phyloP scores from a whole-genome alignment of 2,113 vertebrate species.

The Cinclus mexicanus region DNA sequence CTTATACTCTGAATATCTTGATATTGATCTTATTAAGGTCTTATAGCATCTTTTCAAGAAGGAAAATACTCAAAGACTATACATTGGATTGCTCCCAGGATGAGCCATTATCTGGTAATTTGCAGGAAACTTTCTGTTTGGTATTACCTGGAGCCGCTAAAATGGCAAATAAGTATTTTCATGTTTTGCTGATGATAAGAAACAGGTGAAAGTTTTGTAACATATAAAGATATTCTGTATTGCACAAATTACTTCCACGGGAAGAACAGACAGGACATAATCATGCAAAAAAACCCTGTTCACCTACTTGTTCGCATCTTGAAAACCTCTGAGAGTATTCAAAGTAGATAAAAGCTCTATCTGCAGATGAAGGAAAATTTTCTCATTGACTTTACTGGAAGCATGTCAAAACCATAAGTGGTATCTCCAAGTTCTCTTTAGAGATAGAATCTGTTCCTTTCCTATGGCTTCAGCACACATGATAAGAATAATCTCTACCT shows the following conservation, averaged over 20 bases:
- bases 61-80: background rate
- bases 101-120: background rate
- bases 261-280: background rate
- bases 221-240: background rate
- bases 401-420: background rate
- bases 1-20: background rate
- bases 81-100: background rate
- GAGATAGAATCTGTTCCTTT: background rate
- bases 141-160: background rate
- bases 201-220: background rate
- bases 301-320: background rate
- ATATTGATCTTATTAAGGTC: background rate
- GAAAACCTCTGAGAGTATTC: background rate
- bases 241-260: background rate
- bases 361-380: background rate
- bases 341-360: background rate
- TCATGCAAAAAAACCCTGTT: background rate
- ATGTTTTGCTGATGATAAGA: background rate
- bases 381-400: background rate
- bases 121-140: background rate
- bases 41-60: background rate
- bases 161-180: background rate
- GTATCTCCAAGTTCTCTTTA: background rate
- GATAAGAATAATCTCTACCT: conserved; percentile 12
- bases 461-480: background rate